A percentile compares a stretch with the other conserved stretches of the same genome.
Conservation (phyloP, 2,113 vertebrate genomes). For the Macquaria ambigua region DNA sequence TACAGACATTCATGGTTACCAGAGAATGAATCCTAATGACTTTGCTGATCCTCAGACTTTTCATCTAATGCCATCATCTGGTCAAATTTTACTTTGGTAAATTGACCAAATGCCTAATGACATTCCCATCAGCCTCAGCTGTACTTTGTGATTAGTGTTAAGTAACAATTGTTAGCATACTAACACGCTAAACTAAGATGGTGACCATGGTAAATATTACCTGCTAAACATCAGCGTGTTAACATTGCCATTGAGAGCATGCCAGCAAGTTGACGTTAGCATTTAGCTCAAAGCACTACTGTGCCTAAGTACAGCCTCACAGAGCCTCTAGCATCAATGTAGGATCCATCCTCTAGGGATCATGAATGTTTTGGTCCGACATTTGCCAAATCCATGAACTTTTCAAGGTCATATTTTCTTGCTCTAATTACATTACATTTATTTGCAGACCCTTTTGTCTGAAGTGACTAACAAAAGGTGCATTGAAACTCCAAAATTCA, state of each 20-base stretch:
- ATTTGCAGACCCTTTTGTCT: neutral
- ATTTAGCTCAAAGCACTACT: neutral
- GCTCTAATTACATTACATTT: neutral
- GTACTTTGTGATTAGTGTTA: neutral
- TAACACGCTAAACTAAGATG: neutral
- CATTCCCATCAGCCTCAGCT: neutral
- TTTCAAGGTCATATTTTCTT: neutral
- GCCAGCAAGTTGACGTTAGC: neutral
- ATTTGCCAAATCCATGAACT: too few relatives aligned
- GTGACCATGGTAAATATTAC: neutral
- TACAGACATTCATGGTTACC: neutral
- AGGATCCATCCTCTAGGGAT: too few relatives aligned
- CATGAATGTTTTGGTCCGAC: neutral
- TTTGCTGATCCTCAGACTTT: neutral
- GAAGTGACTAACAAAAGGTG: neutral
- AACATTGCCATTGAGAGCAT: neutral
- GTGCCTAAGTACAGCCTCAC: neutral
- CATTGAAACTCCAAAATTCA: neutral
- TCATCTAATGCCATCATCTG: neutral
- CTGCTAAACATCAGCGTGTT: slow-evolving; percentile 1
- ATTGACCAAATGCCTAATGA: neutral
- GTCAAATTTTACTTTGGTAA: too few relatives aligned
- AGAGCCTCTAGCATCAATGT: neutral
- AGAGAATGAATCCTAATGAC: neutral
- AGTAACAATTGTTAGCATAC: neutral